Conservation (phyloP, 2,888 invertebrate species). For the Monopis laevigella region DNA sequence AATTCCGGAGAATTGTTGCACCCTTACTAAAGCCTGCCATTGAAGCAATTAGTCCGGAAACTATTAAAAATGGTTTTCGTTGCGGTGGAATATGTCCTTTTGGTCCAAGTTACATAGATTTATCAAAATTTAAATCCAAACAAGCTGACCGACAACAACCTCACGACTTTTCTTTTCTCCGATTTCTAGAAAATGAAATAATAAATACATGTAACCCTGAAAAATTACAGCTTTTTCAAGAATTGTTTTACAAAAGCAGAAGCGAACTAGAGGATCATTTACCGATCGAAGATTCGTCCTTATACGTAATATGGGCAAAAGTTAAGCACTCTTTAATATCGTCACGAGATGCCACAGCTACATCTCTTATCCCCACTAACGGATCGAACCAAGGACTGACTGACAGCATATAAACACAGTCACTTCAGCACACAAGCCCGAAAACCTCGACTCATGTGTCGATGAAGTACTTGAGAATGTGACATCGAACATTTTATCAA, state of each 20-base stretch:
- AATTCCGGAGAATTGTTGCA: slow-evolving; percentile 11
- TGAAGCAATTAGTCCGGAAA: slow-evolving; percentile 1
- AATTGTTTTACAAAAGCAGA: slow-evolving; percentile 1
- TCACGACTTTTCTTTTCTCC: slow-evolving; percentile 12
- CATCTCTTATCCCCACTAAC: background rate
- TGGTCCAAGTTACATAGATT: slow-evolving; percentile 22
- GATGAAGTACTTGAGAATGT: background rate
- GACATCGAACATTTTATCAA: background rate
- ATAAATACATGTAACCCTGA: background rate
- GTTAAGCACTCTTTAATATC: background rate
- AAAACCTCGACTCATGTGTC: background rate
- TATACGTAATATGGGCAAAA: slow-evolving; percentile 3
- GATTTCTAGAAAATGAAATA: slow-evolving; percentile 2
- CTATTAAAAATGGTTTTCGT: slow-evolving; percentile 22
- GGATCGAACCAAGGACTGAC: background rate
- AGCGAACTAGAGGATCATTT: background rate
- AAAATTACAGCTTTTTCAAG: background rate
- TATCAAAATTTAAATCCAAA: slow-evolving; percentile 19
- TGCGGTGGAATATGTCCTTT: slow-evolving; percentile 21
- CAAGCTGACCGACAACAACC: slow-evolving; percentile 7
- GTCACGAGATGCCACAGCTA: background rate
- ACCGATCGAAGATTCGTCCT: background rate
- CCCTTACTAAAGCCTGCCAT: slow-evolving; percentile 17
- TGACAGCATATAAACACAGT: background rate
- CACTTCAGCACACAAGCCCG: background rate